phyloP scores from a whole-genome alignment of 2,888 invertebrate species.

The Melitaea athalia region DNA sequence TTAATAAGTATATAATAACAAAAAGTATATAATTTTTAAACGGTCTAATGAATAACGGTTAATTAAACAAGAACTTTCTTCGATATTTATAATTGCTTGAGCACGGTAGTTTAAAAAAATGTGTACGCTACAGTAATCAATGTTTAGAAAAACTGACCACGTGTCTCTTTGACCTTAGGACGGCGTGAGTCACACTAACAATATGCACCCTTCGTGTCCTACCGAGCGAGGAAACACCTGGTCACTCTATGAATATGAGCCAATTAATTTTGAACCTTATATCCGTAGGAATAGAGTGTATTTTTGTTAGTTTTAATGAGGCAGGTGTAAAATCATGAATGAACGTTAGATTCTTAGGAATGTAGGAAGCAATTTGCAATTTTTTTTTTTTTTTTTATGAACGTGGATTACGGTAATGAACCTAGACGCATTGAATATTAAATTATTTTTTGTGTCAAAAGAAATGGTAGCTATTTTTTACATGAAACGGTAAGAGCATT shows the following conservation, averaged over 20 bases:
- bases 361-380: constrained; percentile 8
- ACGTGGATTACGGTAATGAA: background rate
- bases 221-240: constrained; percentile 73
- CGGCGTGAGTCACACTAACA: constrained; percentile 53
- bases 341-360: constrained; percentile 34
- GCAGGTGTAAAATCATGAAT: constrained; percentile 41
- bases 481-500: no score
- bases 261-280: constrained; percentile 31
- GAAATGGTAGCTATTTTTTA: background rate
- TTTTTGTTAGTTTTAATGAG: background rate
- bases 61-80: background rate
- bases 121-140: constrained; percentile 22
- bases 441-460: background rate
- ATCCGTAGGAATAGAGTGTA: background rate
- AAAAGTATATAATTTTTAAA: no score
- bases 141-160: constrained; percentile 57
- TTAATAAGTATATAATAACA: no score
- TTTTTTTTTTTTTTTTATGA: constrained; percentile 12
- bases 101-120: background rate
- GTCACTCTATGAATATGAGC: constrained; percentile 42
- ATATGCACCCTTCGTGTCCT: constrained; percentile 58
- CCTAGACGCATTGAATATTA: background rate
- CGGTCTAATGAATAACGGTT: background rate
- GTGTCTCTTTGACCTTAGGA: constrained; percentile 60
- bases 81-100: background rate